Conservation (phyloP, 2,113 vertebrate genomes). For the Pedionomus torquatus region DNA sequence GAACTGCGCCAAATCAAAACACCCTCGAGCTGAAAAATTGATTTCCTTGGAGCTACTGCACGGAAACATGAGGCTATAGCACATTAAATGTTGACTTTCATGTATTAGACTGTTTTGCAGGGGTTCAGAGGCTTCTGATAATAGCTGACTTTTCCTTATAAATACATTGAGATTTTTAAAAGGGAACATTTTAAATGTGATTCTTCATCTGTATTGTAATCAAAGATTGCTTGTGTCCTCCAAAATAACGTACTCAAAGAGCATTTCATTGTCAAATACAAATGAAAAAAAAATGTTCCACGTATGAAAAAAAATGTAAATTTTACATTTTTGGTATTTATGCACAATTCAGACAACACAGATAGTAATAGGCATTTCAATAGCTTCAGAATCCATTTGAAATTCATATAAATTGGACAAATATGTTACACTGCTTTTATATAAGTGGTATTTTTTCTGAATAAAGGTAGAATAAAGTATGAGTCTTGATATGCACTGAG, state of each 20-base stretch:
- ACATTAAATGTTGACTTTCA: conserved; percentile 51
- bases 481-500: neutral
- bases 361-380: neutral
- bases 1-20: conserved; percentile 26
- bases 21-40: conserved; percentile 46
- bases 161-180: neutral
- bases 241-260: neutral
- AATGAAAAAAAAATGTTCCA: neutral
- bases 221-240: neutral
- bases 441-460: neutral
- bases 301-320: neutral
- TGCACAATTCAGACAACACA: neutral
- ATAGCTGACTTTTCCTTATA: neutral
- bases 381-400: neutral
- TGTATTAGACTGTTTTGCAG: neutral
- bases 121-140: conserved; percentile 3
- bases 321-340: neutral
- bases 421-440: neutral
- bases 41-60: conserved; percentile 59
- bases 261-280: neutral
- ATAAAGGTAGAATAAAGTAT: neutral
- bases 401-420: neutral
- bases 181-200: neutral
- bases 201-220: neutral
- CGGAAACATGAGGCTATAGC: neutral